phyloP scores from a whole-genome alignment of 2,888 invertebrate genomes.

The Drosophila infuscata region DNA sequence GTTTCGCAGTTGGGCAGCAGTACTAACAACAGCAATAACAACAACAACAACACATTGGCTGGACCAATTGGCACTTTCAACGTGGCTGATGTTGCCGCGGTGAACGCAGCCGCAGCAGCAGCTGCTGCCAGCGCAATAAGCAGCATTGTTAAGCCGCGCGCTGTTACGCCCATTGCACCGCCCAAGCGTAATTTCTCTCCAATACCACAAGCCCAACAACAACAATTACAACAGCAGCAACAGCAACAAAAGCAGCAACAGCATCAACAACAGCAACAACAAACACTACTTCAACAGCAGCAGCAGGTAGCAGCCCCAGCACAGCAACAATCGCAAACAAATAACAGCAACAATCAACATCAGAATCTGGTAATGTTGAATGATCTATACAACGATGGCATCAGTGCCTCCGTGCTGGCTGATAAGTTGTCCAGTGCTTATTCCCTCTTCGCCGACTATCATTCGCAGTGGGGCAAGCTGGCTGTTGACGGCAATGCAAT shows the following conservation, averaged over 20 bases:
- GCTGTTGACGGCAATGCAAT: conserved; percentile 48
- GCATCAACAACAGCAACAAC: conserved; percentile 35
- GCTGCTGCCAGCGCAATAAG: conserved; percentile 39
- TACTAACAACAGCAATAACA: conserved; percentile 68
- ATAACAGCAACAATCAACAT: conserved; percentile 50
- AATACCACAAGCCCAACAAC: conserved; percentile 43
- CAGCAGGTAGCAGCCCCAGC: conserved; percentile 38
- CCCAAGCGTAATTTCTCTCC: conserved; percentile 72
- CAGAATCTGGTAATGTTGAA: conserved; percentile 73
- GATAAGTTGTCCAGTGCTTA: conserved; percentile 88
- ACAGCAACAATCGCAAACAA: conserved; percentile 39
- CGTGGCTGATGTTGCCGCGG: conserved; percentile 84
- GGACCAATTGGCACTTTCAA: conserved; percentile 83
- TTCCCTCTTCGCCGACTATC: conserved; percentile 93
- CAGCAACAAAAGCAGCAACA: conserved; percentile 21
- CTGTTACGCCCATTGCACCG: conserved; percentile 84
- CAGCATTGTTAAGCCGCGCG: conserved; percentile 55
- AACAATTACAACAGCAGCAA: conserved; percentile 25
- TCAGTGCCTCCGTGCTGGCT: conserved; percentile 77
- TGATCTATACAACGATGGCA: conserved; percentile 69
- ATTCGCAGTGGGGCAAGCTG: conserved; percentile 86
- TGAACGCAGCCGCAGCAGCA: conserved; percentile 79
- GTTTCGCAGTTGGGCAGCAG: conserved; percentile 69
- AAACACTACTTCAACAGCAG: conserved; percentile 21
- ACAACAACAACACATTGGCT: conserved; percentile 79